Evolutionary conservation across 2,797 vertebrate genomes (phyloP), one percentile per base, ranked within the genome.

Genomic region (Eutrigla gurnardus): DNA sequence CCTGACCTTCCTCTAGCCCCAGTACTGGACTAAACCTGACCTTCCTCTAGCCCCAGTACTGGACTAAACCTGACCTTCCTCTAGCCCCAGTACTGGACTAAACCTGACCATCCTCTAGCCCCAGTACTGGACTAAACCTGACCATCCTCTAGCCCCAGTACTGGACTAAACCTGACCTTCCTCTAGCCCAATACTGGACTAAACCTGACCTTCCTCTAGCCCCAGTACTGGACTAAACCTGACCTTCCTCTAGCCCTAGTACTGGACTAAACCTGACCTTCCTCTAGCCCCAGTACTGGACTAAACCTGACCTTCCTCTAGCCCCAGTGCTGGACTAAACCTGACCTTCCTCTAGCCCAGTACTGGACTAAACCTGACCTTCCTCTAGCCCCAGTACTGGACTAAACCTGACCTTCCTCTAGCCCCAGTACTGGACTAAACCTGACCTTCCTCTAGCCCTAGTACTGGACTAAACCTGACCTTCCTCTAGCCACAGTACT

Each of bases 131-230:
- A 33, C n/a, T 42, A 13, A 77, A 35, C 8, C 6, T 11, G 53
- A 13, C 17, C 54, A 10, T 58, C n/a, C n/a, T 66, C 7, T n/a
- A n/a, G 60, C 49, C 36, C 42, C 42, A 71, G 36, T 46, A 49
- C 2, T 42, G 7, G 40, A 42, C 40, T 13, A 14, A 45, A 45
- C 12, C 1, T 15, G 1, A 13, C 37, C 4, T 18, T 49, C 15
- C 11, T 39, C 13, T 6, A 0, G 5, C 33, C 11, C 14, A 36
- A 8, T 4, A 49, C 2, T 0, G 12, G 35, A 42, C 8, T 4
- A 52, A 59, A 39, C 4, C 0, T 15, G 8, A 17, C 2, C 25
- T 36, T 49, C 15, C 11, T 45, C 13, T 7, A 1, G 7, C 33
- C n/a, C 11, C 14, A 36, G 8, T 4, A 49, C 2, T 0, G 12